Evolutionary conservation across 1,140 invertebrate genomes (phyloP).

Genomic region (Mesaphorura yosii): DNA sequence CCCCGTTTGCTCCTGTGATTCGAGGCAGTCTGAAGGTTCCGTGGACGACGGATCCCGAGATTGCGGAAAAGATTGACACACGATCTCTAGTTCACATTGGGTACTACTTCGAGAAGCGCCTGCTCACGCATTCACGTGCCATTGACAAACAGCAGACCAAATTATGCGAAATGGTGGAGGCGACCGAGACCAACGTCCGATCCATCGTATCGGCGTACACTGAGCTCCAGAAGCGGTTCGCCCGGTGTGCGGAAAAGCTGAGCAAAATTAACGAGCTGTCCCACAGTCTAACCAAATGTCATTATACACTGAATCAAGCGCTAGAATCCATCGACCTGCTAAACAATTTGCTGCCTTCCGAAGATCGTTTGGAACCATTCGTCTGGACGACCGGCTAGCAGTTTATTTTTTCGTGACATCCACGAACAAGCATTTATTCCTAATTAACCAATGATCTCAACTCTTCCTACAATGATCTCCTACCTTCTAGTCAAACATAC

Average conservation of each 20-base stretch:
- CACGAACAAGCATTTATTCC: too few species aligned
- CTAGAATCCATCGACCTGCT: slow-evolving; percentile 70
- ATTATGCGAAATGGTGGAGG: slow-evolving; percentile 56
- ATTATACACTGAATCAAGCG: slow-evolving; percentile 68
- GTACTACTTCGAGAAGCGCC: slow-evolving; percentile 62
- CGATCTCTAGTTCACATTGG: slow-evolving; percentile 48
- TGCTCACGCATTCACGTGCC: slow-evolving; percentile 53
- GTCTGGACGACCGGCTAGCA: slow-evolving; percentile 68
- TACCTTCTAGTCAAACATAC: slow-evolving; percentile 4
- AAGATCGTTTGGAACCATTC: slow-evolving; percentile 77
- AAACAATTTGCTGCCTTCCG: slow-evolving; percentile 68
- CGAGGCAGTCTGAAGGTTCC: slow-evolving; percentile 73
- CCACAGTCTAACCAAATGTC: slow-evolving; percentile 65
- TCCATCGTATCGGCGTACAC: slow-evolving; percentile 55
- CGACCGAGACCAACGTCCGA: slow-evolving; percentile 61
- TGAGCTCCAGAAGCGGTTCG: slow-evolving; percentile 70
- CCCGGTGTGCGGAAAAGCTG: slow-evolving; percentile 71
- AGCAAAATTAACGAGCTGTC: slow-evolving; percentile 63
- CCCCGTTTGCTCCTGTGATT: slow-evolving; percentile 87
- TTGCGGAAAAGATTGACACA: slow-evolving; percentile 66
- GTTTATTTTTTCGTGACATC: too few species aligned
- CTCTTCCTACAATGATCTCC: background rate
- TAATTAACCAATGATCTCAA: background rate
- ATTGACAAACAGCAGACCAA: slow-evolving; percentile 60
- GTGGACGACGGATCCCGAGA: slow-evolving; percentile 71